Percentiles rank a stretch among this genome's conserved stretches.
Conservation (phyloP, 2,113 vertebrate species). For the Gnathonemus longibarbis region DNA sequence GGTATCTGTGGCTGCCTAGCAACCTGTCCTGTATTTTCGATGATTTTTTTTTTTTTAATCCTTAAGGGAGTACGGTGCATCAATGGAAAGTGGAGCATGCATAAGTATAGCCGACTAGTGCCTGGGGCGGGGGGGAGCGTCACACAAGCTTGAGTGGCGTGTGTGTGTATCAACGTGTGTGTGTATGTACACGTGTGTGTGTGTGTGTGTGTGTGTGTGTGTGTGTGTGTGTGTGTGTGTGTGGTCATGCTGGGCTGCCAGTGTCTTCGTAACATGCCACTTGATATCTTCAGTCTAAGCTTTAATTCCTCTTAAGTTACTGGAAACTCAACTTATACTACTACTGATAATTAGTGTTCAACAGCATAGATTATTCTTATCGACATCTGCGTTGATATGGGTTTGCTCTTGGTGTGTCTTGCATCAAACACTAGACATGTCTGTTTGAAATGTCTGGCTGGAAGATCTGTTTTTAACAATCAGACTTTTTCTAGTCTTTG, state of each 20-base stretch:
- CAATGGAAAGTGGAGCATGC: conserved; percentile 33
- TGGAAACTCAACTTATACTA: not conserved
- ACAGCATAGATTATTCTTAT: not conserved
- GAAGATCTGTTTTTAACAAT: not conserved
- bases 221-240: too few species aligned
- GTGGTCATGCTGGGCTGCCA: not conserved
- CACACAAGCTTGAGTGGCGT: not conserved
- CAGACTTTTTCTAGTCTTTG: not conserved
- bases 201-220: not conserved
- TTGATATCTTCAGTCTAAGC: not conserved
- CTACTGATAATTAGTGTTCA: not conserved
- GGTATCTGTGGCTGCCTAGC: conserved; percentile 50
- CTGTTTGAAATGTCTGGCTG: not conserved
- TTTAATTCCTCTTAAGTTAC: not conserved
- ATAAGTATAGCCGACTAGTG: conserved; percentile 38
- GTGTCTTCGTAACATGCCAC: not conserved
- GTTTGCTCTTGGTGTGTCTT: not conserved
- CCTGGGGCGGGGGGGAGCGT: not conserved
- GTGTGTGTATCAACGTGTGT: not conserved
- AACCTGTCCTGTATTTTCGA: conserved; percentile 43
- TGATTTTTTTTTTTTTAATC: conserved; percentile 21
- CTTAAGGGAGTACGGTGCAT: conserved; percentile 39
- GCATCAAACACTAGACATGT: not conserved
- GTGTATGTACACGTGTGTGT: too few species aligned
- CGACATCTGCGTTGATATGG: not conserved